Base-by-base conservation (phyloP, 35 echinoderm and acorn worm species). In the Holothuria glaberrima region DNA sequence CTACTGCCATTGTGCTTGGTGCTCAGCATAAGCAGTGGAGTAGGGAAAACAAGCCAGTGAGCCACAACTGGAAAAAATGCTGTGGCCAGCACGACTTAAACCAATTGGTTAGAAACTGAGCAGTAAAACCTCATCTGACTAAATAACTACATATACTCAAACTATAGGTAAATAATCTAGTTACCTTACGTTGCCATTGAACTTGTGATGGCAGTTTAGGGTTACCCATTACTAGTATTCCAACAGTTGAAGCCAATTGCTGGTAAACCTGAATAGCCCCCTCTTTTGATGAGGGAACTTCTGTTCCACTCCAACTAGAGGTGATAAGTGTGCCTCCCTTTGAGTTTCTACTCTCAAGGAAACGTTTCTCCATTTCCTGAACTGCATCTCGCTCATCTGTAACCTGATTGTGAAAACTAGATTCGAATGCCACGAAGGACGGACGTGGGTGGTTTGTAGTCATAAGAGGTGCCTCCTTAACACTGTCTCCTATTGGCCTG, bases 191-290 rank as follows among this genome's bases (percentile, higher is more conserved):
- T 71, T 97, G 80, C 22, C 94, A 71, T 61, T 68, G 82, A 27
- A 93, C 35, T 80, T 95, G 90, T 10, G 74, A 67, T 30, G 97
- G 93, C 19, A 99, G 69, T 35, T 86, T 72, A 32, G 97, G 93
- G 75, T 93, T 99, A 12, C 97, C 97, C 44, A 99, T 78, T 24
- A 95, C 93, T 4, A 93, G 59, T 21, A 92, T 59, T 16, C 67
- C 33, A 17, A 66, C 88, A 32, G 20, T 57, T 17, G 72, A 65
- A 54, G 68, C 41, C 24, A 48, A 29, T 50, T 88, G 97, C 17
- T 82, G 63, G 61, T 93, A 95, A 12, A 35, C n/a, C 21, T 90
- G 56, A 56, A 95, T 46, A 28, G 50, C 68, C 0, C 89, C 90
- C 20, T 84, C 88, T 36, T 48, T 76, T 4, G 86, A 88, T 22